phyloP scores from a whole-genome alignment of 2,113 vertebrate genomes.

The Canis aureus region DNA sequence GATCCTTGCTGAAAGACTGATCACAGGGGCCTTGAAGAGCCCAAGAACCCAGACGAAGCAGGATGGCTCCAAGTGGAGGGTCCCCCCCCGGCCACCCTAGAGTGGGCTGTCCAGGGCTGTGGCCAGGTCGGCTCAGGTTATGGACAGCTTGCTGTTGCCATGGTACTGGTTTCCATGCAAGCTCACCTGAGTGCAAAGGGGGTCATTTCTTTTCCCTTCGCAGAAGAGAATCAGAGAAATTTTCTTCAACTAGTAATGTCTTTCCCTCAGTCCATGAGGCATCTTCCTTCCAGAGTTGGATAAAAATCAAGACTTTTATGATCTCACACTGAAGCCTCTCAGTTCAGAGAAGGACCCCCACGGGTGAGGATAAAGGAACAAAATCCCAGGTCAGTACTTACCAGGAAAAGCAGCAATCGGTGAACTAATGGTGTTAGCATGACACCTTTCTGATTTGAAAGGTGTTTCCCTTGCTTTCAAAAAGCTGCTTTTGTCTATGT shows the following conservation, averaged over 20 bases:
- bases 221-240: background rate
- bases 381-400: background rate
- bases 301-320: background rate
- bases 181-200: rapidly evolving
- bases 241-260: background rate
- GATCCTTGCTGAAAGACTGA: background rate
- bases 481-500: too few relatives aligned
- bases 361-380: background rate
- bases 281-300: background rate
- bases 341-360: background rate
- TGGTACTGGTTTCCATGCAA: background rate
- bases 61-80: too few relatives aligned
- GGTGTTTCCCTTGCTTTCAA: background rate
- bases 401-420: background rate
- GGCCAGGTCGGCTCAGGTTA: background rate
- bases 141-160: too few relatives aligned
- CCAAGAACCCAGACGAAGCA: rapidly evolving
- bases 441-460: background rate
- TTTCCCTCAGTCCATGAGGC: background rate
- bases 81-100: rapidly evolving
- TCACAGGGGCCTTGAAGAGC: background rate
- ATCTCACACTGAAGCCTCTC: background rate
- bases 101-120: background rate
- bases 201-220: background rate
- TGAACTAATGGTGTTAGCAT: background rate